These are phyloP conservation scores for Sinopyrophorus schimmeli DNA, from an alignment of 2,888 invertebrate species.

Conservation along the genomic window DNA sequence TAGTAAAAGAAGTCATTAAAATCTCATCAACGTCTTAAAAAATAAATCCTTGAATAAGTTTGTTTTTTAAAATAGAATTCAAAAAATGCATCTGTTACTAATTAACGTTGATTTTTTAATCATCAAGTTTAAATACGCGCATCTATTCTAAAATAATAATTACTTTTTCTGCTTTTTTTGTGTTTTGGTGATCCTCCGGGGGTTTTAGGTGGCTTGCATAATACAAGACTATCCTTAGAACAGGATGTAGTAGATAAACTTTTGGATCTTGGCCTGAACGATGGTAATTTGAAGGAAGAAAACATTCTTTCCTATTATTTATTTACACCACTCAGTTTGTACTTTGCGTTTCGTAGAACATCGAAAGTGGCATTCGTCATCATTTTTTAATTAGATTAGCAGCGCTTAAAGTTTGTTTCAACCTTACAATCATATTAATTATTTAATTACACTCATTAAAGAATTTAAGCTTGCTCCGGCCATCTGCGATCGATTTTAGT, in stretches of 20 bases:
- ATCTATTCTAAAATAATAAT: slow-evolving; percentile 32
- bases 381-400: slow-evolving; percentile 5
- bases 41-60: too few species aligned
- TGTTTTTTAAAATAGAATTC: too few species aligned
- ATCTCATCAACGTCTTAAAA: too few species aligned
- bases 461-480: neutral
- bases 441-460: slow-evolving; percentile 12
- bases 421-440: slow-evolving; percentile 7
- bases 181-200: slow-evolving; percentile 59
- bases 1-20: too few species aligned
- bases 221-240: slow-evolving; percentile 50
- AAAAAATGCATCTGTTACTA: too few species aligned
- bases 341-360: neutral
- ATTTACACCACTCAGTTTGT: slow-evolving; percentile 5
- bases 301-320: slow-evolving; percentile 54
- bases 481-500: too few species aligned
- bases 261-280: slow-evolving; percentile 58
- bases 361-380: neutral
- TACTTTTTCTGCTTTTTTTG: slow-evolving; percentile 57
- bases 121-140: too few species aligned
- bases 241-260: slow-evolving; percentile 56
- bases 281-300: slow-evolving; percentile 61
- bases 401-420: too few species aligned
- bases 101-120: too few species aligned
- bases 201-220: slow-evolving; percentile 62